These are phyloP conservation scores for Atethmia centrago DNA, from an alignment of 2,888 invertebrate species.

Conservation along the genomic window DNA sequence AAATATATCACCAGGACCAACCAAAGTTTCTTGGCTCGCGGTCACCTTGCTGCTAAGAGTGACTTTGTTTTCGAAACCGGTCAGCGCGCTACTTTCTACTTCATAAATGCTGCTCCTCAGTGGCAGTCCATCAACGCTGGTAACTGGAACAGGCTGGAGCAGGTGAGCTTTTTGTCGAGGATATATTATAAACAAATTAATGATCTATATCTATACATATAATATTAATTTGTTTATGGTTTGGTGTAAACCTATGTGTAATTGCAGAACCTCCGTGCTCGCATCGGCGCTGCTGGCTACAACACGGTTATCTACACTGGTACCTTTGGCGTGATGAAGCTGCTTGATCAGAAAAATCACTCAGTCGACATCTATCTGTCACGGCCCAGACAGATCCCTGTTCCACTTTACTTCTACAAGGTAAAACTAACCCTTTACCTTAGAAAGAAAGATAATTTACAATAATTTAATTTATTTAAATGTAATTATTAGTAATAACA, in stretches of 20 bases:
- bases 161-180: conserved; percentile 63
- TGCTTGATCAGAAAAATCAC: conserved; percentile 84
- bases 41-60: conserved; percentile 91
- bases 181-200: not conserved
- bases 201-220: too few relatives aligned
- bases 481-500: not conserved
- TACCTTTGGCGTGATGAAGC: conserved; percentile 89
- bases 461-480: too few relatives aligned
- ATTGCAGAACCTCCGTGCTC: conserved; percentile 79
- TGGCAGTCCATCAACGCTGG: conserved; percentile 92
- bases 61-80: conserved; percentile 91
- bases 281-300: conserved; percentile 81
- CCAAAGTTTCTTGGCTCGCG: conserved; percentile 88
- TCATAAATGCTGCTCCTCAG: conserved; percentile 92
- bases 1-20: conserved; percentile 83
- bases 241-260: too few relatives aligned
- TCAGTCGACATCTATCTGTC: conserved; percentile 84
- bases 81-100: conserved; percentile 91
- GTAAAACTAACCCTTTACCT: conserved; percentile 62
- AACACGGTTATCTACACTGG: conserved; percentile 90
- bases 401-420: conserved; percentile 86
- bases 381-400: conserved; percentile 80
- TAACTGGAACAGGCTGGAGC: conserved; percentile 90
- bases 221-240: too few relatives aligned
- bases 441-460: not conserved